Conservation (phyloP, 2,888 invertebrate species). For the Conchocele bisecta region DNA sequence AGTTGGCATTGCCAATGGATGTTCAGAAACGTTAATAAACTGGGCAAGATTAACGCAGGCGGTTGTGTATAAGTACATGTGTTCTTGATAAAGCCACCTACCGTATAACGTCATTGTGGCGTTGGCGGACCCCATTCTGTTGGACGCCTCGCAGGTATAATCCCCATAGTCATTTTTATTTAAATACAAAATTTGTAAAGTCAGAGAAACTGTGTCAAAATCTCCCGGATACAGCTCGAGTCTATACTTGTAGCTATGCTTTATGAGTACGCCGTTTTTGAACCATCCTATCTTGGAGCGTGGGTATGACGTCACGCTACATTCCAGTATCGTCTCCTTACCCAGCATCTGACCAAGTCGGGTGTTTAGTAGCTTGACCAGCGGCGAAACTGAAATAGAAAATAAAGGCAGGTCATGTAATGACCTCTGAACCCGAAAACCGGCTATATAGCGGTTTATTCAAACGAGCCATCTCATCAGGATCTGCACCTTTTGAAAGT, state of each 20-base stretch:
- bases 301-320: conserved; percentile 76
- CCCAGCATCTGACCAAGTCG: conserved; percentile 74
- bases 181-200: conserved; percentile 60
- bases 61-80: too few species aligned
- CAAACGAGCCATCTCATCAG: too few species aligned
- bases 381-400: conserved; percentile 69
- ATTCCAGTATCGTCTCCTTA: conserved; percentile 78
- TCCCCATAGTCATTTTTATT: conserved; percentile 65
- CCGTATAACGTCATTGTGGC: conserved; percentile 67
- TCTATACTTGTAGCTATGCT: conserved; percentile 61
- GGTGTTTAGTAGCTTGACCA: conserved; percentile 70
- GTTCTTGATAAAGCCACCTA: conserved; percentile 43
- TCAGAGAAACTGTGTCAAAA: conserved; percentile 60
- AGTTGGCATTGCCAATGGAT: too few species aligned
- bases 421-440: too few species aligned
- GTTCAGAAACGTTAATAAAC: too few species aligned
- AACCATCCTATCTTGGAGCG: conserved; percentile 71
- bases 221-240: conserved; percentile 64
- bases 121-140: conserved; percentile 58
- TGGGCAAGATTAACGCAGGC: too few species aligned
- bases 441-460: too few species aligned
- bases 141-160: conserved; percentile 68
- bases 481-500: too few species aligned
- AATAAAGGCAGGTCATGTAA: too few species aligned
- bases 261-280: conserved; percentile 59